phyloP scores from a whole-genome alignment of 2,113 vertebrate species.

The Ctenomys sociabilis region DNA sequence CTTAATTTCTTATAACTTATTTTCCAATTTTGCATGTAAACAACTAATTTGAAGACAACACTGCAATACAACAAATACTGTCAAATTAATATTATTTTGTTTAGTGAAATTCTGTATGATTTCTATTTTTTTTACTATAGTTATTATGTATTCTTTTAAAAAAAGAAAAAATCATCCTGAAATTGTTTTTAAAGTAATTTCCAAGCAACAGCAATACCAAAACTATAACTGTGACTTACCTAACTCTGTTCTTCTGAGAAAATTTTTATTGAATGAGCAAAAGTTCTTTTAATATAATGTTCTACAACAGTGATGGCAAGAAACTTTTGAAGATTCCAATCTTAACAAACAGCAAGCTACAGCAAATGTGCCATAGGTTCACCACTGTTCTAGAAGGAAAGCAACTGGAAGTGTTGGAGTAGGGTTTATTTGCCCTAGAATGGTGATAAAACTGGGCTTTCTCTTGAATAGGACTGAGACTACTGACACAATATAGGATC shows the following conservation, averaged over 20 bases:
- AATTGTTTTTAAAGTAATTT: not conserved
- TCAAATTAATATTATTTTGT: too few species aligned
- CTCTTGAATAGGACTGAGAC: not conserved
- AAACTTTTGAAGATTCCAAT: not conserved
- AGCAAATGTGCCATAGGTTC: not conserved
- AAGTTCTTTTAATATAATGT: not conserved
- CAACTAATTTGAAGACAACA: too few species aligned
- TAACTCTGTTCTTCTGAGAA: not conserved
- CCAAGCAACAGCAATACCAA: not conserved
- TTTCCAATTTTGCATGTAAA: too few species aligned
- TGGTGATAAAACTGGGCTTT: not conserved
- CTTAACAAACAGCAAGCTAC: not conserved
- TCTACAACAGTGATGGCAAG: too few species aligned
- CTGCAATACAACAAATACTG: too few species aligned
- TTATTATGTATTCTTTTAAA: too few species aligned
- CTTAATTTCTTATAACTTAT: too few species aligned
- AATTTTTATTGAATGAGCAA: slow-evolving; percentile 15
- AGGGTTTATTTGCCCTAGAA: not conserved
- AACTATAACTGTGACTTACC: not conserved
- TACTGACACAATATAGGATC: not conserved
- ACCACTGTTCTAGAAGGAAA: not conserved
- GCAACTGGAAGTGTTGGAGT: not conserved
- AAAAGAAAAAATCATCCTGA: not conserved
- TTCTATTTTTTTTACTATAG: too few species aligned
- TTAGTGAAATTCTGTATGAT: too few species aligned